Percentiles rank a stretch among this genome's conserved stretches.
Conservation (phyloP, 2,113 vertebrate genomes). For the Lepus timidus region DNA sequence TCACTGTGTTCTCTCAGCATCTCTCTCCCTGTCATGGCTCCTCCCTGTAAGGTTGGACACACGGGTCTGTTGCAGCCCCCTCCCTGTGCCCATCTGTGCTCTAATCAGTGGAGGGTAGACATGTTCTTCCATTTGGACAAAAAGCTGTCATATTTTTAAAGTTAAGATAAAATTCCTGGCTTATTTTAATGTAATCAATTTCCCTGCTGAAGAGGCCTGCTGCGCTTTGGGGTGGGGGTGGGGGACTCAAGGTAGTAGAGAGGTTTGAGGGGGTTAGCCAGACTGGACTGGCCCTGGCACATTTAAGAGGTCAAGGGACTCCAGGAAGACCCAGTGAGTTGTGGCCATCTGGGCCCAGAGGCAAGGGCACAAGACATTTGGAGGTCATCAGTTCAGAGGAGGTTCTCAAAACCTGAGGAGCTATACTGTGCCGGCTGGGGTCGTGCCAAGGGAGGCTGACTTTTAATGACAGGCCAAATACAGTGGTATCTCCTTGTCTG, state of each 20-base stretch:
- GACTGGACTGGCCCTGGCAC: not conserved
- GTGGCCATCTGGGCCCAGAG: not conserved
- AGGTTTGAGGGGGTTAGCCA: not conserved
- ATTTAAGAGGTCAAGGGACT: not conserved
- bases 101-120: not conserved
- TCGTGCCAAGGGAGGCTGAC: not conserved
- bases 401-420: not conserved
- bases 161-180: not conserved
- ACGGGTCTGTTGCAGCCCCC: not conserved
- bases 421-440: rapidly evolving
- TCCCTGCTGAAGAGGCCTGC: no score
- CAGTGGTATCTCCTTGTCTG: not conserved
- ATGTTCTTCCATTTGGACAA: not conserved
- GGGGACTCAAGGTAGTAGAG: not conserved
- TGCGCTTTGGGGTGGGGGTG: no score
- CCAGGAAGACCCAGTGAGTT: not conserved
- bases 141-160: not conserved
- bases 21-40: not conserved
- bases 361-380: not conserved
- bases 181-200: no score
- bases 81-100: no score
- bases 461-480: not conserved
- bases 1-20: not conserved
- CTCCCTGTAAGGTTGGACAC: not conserved
- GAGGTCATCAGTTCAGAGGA: not conserved